Base-by-base conservation (phyloP, 2,797 vertebrate genomes). In the Oreochromis mossambicus region DNA sequence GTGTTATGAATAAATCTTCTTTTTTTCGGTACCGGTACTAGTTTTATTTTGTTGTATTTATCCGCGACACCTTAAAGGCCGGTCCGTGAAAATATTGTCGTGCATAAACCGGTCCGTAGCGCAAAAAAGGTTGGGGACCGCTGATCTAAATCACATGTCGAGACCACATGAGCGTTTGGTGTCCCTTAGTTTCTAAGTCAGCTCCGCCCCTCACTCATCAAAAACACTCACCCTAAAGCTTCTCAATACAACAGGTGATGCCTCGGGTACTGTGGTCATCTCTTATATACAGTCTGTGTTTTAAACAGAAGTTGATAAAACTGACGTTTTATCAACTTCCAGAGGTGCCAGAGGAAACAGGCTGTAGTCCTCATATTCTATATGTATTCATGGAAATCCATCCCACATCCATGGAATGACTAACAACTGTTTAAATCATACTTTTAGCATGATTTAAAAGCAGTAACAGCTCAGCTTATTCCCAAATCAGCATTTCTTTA, bases 301-400 rank as follows among this genome's bases (percentile, higher is more conserved):
- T 17, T 46, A 70, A 46, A 17, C 38, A 24, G 21, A 70, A 43
- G 13, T 41, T 24, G 36, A 68, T 68, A 24, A 43, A 68, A 24
- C 41, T 46, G 41, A 24, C 41, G 43, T 6, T 58, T 32, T 58
- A 56, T 32, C 55, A 6, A 6, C 29, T 56, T 32, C 26, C 8
- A 0, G 8, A 2, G 68, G 6, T 26, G 11, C 41, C 14, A 48
- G 24, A 73, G 24, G 24, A 29, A 29, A 26, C 9, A 0, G 24
- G 6, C 3, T 26, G 24, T 73, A 26, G 6, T 48, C 43, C 43
- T 19, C 11, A 48, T 73, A 15, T 43, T 48, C 2, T 12, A 19
- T 26, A 73, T 5, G 1, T 46, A 48, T 48, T 46, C 15, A 70
- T 10, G 2, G 7, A 24, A 68, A 66, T 66, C 34, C n/a, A 41